phyloP scores from a whole-genome alignment of 2,797 vertebrate genomes.

The Lagodon rhomboides region DNA sequence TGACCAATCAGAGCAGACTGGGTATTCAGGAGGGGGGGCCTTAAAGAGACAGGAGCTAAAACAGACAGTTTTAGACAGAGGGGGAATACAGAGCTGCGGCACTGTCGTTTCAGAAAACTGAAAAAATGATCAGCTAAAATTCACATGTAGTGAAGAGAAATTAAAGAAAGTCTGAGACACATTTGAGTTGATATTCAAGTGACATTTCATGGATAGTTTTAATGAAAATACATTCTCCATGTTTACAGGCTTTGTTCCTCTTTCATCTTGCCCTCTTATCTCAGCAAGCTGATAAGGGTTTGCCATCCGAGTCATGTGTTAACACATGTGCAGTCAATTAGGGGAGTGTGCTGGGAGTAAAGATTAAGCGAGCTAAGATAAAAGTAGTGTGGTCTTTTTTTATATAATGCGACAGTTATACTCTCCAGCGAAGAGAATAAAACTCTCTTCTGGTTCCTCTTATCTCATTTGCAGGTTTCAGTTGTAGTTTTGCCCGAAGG shows the following conservation, averaged over 20 bases:
- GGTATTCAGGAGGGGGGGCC: no score
- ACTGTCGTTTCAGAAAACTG: no score
- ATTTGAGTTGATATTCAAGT: slow-evolving; percentile 40
- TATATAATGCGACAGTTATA: slow-evolving; percentile 3
- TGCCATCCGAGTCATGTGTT: slow-evolving; percentile 13
- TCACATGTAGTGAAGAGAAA: no score
- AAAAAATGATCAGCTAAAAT: no score
- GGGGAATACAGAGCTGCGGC: no score
- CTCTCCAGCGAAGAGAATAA: slow-evolving; percentile 22
- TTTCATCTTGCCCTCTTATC: slow-evolving; percentile 55
- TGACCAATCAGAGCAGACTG: no score
- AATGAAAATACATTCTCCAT: slow-evolving; percentile 51
- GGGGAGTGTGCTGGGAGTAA: neutral
- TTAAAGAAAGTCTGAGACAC: slow-evolving; percentile 7
- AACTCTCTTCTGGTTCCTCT: slow-evolving; percentile 5
- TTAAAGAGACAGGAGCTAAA: no score
- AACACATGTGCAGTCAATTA: slow-evolving; percentile 16
- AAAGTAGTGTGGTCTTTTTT: neutral
- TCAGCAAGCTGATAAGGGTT: slow-evolving; percentile 46
- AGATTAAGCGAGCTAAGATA: slow-evolving; percentile 4
- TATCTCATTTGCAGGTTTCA: slow-evolving; percentile 20
- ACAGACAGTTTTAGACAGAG: no score
- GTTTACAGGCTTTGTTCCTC: slow-evolving; percentile 57
- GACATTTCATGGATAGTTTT: slow-evolving; percentile 38
- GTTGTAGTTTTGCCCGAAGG: neutral